Conservation (phyloP, 2,888 invertebrate genomes). For the Lepidochrysops patricia region DNA sequence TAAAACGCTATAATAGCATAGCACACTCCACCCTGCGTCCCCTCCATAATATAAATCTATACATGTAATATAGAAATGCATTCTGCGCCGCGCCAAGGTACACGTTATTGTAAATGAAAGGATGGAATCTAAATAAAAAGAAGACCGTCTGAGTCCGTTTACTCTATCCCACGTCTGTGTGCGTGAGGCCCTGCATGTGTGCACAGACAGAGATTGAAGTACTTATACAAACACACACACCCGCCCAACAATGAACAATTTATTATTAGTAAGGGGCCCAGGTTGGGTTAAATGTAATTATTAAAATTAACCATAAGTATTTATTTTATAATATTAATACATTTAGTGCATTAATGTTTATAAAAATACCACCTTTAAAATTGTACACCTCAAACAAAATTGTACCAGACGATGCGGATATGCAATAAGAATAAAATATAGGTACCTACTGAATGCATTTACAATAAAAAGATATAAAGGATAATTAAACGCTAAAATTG, state of each 20-base stretch:
- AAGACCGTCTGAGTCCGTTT: constrained; percentile 40
- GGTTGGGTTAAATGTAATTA: constrained; percentile 34
- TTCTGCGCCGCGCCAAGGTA: constrained; percentile 29
- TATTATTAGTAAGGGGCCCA: constrained; percentile 45
- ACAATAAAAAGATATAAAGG: neutral
- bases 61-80: constrained; percentile 31
- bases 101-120: constrained; percentile 33
- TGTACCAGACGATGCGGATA: neutral
- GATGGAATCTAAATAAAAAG: constrained; percentile 55
- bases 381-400: neutral
- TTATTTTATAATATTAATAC: constrained; percentile 18
- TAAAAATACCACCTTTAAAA: neutral
- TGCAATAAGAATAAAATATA: no score
- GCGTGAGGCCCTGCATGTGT: constrained; percentile 34
- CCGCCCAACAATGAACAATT: constrained; percentile 33
- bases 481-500: neutral
- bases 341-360: neutral
- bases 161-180: constrained; percentile 30
- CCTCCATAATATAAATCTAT: constrained; percentile 18
- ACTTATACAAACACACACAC: constrained; percentile 29
- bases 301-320: constrained; percentile 21
- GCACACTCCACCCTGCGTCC: constrained; percentile 22
- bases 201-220: constrained; percentile 40
- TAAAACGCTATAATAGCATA: constrained; percentile 16
- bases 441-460: neutral